Evolutionary conservation across 1,140 invertebrate genomes (phyloP).

Genomic region (Bombus terrestris): DNA sequence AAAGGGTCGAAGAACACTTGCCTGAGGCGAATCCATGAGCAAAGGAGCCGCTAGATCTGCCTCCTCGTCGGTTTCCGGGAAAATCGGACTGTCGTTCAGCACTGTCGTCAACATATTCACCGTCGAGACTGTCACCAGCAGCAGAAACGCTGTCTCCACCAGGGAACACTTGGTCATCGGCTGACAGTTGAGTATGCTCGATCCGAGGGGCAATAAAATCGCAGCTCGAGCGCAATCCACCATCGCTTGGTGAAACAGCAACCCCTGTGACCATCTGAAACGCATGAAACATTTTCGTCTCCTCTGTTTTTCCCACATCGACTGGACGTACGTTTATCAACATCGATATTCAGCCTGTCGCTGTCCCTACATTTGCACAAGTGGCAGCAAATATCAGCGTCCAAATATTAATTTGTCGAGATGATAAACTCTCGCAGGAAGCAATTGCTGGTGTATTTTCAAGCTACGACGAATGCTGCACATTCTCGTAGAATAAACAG

Average conservation of each 20-base stretch:
- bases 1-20: slow-evolving; percentile 57
- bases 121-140: slow-evolving; percentile 94
- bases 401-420: too few species aligned
- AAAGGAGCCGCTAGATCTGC: slow-evolving; percentile 86
- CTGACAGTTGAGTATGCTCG: slow-evolving; percentile 91
- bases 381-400: too few species aligned
- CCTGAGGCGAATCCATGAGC: slow-evolving; percentile 90
- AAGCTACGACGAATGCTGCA: too few species aligned
- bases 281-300: not conserved
- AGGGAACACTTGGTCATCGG: slow-evolving; percentile 93
- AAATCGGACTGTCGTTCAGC: slow-evolving; percentile 94
- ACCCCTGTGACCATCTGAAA: slow-evolving; percentile 92
- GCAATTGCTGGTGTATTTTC: too few species aligned
- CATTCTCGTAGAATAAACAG: too few species aligned
- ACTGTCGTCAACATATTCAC: slow-evolving; percentile 96
- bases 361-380: too few species aligned
- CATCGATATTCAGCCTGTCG: too few species aligned
- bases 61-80: slow-evolving; percentile 90
- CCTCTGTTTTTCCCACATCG: not conserved
- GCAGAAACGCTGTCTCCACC: slow-evolving; percentile 94
- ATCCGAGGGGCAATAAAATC: slow-evolving; percentile 90
- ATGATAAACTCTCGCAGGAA: too few species aligned
- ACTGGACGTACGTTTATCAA: too few species aligned
- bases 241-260: slow-evolving; percentile 93
- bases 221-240: slow-evolving; percentile 93